Evolutionary conservation across 2,113 vertebrate genomes (phyloP).

Genomic region (Hemibagrus wyckioides): DNA sequence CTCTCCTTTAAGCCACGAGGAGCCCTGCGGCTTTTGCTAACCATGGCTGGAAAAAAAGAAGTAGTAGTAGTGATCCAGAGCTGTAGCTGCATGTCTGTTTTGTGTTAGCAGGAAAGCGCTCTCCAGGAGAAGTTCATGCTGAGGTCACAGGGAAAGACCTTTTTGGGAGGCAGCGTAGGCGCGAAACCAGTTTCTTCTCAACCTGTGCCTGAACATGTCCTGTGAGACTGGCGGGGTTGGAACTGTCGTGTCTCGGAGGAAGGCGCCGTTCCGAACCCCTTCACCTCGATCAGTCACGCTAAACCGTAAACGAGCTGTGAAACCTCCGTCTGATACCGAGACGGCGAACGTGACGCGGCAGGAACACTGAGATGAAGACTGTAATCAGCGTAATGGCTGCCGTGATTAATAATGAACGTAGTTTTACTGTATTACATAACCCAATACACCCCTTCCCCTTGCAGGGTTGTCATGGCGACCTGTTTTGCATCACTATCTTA

Average conservation of each 20-base stretch:
- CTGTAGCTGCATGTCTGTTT: background rate
- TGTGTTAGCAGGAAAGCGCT: background rate
- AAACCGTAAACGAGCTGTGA: too few relatives aligned
- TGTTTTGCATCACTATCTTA: too few relatives aligned
- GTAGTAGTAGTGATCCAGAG: background rate
- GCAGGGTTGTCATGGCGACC: background rate
- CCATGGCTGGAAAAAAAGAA: background rate
- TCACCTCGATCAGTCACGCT: background rate
- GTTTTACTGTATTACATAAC: background rate
- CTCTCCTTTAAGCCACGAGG: background rate
- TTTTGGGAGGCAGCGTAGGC: background rate
- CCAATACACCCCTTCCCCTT: background rate
- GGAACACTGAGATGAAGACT: background rate
- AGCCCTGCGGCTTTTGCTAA: background rate
- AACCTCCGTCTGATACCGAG: background rate
- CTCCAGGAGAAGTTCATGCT: background rate
- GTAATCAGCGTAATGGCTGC: background rate
- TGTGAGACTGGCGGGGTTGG: background rate
- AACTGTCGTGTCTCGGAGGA: background rate
- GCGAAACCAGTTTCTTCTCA: background rate
- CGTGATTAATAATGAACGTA: background rate
- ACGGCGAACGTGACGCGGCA: background rate
- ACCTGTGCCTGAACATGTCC: slow-evolving; percentile 9
- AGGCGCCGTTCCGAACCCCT: background rate
- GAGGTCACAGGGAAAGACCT: slow-evolving; percentile 26